Evolutionary conservation across 2,888 invertebrate genomes (phyloP).

Genomic region (Eupithecia exiguata): DNA sequence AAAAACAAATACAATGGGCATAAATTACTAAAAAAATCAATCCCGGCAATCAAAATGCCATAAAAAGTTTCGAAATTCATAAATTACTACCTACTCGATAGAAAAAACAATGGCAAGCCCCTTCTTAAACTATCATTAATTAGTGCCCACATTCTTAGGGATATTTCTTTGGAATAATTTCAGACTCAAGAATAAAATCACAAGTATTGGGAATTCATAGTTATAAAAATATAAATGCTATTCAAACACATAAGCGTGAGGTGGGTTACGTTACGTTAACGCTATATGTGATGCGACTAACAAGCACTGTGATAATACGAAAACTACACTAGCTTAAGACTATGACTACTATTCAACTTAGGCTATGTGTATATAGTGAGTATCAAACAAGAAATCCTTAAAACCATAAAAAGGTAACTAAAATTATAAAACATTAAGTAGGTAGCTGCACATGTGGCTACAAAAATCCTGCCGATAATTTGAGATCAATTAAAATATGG

Average conservation of each 20-base stretch:
- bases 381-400: conserved; percentile 40
- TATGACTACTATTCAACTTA: conserved; percentile 41
- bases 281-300: conserved; percentile 33
- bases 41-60: conserved; percentile 54
- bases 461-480: conserved; percentile 11
- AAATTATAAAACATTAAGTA: conserved; percentile 23
- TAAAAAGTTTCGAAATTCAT: conserved; percentile 41
- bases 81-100: conserved; percentile 49
- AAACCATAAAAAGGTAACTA: conserved; percentile 51
- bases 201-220: conserved; percentile 46
- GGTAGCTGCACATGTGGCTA: conserved; percentile 4
- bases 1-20: conserved; percentile 51
- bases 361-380: conserved; percentile 35
- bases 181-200: conserved; percentile 65
- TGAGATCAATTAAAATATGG: conserved; percentile 48
- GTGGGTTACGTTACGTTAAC: conserved; percentile 27
- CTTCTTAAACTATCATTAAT: conserved; percentile 33
- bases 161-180: conserved; percentile 59
- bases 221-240: conserved; percentile 43
- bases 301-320: conserved; percentile 38
- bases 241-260: conserved; percentile 33
- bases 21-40: conserved; percentile 57
- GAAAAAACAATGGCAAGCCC: conserved; percentile 21
- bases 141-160: conserved; percentile 33
- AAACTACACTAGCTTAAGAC: conserved; percentile 39